phyloP scores from a whole-genome alignment of 2,888 invertebrate species.

The Campopleginae sp. region DNA sequence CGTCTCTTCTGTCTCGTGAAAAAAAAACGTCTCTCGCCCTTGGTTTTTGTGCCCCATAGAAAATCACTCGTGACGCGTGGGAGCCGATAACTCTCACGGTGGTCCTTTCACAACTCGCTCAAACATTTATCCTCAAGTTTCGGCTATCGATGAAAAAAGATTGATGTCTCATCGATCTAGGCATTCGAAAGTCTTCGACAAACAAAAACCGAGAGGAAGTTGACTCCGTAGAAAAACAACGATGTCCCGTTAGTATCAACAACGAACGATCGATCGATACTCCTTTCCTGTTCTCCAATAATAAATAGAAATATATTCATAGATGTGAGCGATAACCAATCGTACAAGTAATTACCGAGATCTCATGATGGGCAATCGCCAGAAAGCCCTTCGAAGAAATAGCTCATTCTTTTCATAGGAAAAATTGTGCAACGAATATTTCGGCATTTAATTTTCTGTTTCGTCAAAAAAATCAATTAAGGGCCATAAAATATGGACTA shows the following conservation, averaged over 20 bases:
- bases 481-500: no score
- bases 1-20: slow-evolving; percentile 23
- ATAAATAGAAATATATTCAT: no score
- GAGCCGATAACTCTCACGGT: slow-evolving; percentile 67
- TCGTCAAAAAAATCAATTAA: no score
- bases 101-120: slow-evolving; percentile 54
- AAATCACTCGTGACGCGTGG: slow-evolving; percentile 58
- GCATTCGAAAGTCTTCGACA: neutral
- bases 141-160: slow-evolving; percentile 11
- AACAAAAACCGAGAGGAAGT: neutral
- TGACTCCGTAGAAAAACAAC: neutral
- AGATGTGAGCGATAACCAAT: no score
- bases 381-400: no score
- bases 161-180: neutral
- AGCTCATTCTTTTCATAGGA: no score
- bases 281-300: neutral
- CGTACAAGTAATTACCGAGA: no score
- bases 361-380: no score
- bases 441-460: no score
- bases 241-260: neutral
- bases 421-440: no score
- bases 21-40: slow-evolving; percentile 38
- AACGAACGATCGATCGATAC: neutral
- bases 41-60: slow-evolving; percentile 40
- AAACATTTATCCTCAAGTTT: slow-evolving; percentile 6